Evolutionary conservation across 2,888 invertebrate species (phyloP).

Genomic region (Drosophila falleni): DNA sequence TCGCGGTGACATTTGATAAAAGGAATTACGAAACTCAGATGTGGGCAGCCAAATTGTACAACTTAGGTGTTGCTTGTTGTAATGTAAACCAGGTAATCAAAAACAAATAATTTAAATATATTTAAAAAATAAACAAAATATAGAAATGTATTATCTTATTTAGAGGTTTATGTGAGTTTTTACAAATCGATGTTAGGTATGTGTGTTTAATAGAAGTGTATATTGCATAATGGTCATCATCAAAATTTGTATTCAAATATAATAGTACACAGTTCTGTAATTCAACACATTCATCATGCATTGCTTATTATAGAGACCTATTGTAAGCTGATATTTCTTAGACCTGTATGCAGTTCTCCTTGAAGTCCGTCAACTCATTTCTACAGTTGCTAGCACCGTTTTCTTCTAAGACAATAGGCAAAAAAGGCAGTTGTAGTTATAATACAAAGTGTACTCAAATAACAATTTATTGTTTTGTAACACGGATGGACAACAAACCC

Average conservation of each 20-base stretch:
- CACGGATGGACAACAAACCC: conserved; percentile 37
- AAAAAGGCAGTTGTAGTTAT: conserved; percentile 31
- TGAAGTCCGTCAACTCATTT: conserved; percentile 57
- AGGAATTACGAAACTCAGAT: conserved; percentile 1
- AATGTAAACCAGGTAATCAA: neutral
- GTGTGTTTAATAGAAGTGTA: too few relatives aligned
- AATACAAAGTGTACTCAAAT: conserved; percentile 59
- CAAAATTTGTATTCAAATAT: neutral
- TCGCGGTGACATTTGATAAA: neutral
- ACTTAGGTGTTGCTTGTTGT: neutral
- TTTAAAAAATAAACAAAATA: neutral
- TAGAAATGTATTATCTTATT: too few relatives aligned
- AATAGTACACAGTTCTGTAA: conserved; percentile 7
- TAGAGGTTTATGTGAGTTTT: too few relatives aligned
- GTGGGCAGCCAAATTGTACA: conserved; percentile 8
- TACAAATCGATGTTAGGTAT: too few relatives aligned
- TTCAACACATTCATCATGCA: conserved; percentile 19
- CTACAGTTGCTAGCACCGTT: conserved; percentile 59
- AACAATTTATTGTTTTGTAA: conserved; percentile 59
- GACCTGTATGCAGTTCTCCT: conserved; percentile 63
- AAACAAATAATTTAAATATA: neutral
- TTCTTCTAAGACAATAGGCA: conserved; percentile 45
- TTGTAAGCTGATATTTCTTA: conserved; percentile 47
- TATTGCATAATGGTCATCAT: conserved; percentile 4
- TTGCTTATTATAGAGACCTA: conserved; percentile 37